Evolutionary conservation across 64 coral and sea anemone genomes (phyloP).

Genomic region (Anthopleura sola): DNA sequence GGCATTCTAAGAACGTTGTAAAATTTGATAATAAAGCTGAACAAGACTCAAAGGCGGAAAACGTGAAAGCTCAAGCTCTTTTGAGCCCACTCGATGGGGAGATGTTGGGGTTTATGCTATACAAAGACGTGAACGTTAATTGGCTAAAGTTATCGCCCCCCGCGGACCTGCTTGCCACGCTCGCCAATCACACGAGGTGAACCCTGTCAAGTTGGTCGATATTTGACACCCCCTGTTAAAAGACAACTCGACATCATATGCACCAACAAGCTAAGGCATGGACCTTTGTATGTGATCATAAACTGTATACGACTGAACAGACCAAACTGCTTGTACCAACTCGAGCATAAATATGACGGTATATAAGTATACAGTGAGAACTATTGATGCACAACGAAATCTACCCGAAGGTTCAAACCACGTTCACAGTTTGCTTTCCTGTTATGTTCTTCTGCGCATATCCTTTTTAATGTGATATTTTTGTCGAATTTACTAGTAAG

Average conservation of each 20-base stretch:
- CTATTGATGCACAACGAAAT: neutral
- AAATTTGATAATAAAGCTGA: neutral
- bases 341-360: neutral
- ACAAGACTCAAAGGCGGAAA: slow-evolving; percentile 30
- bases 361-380: neutral
- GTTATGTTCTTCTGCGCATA: too few species aligned
- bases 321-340: neutral
- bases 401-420: too few species aligned
- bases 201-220: slow-evolving; percentile 13
- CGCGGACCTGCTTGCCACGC: neutral
- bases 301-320: slow-evolving; percentile 1
- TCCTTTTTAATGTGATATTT: neutral
- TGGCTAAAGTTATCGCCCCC: slow-evolving; percentile 28
- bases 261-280: neutral
- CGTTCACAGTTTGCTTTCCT: neutral
- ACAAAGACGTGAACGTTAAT: slow-evolving; percentile 20
- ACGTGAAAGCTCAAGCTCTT: slow-evolving; percentile 27
- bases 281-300: neutral
- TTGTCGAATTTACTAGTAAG: too few species aligned
- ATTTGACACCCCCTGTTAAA: slow-evolving; percentile 22
- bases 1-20: neutral
- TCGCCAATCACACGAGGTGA: slow-evolving; percentile 11
- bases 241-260: slow-evolving; percentile 5
- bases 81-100: slow-evolving; percentile 17
- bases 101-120: slow-evolving; percentile 9